phyloP scores from a whole-genome alignment of 2,797 vertebrate species.

The Falco peregrinus region DNA sequence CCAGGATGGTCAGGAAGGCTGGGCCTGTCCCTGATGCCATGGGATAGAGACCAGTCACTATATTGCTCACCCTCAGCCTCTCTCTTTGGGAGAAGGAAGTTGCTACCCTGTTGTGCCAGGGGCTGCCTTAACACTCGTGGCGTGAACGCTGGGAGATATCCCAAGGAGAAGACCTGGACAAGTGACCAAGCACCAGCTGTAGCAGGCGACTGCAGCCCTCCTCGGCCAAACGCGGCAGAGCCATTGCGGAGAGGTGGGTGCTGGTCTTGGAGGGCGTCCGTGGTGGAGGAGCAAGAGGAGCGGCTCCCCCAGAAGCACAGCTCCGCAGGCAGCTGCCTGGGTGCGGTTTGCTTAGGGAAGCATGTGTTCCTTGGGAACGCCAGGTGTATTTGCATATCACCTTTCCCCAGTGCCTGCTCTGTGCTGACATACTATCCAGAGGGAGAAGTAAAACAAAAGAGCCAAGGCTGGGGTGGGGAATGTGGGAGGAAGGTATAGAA shows the following conservation, averaged over 20 bases:
- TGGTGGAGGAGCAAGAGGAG: neutral
- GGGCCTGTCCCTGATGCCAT: neutral
- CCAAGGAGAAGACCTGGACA: rapidly evolving
- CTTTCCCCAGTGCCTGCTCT: neutral
- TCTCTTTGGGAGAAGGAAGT: neutral
- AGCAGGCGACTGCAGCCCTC: neutral
- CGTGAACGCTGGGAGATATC: rapidly evolving
- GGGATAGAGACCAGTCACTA: neutral
- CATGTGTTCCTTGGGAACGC: rapidly evolving
- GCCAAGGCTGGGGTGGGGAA: neutral
- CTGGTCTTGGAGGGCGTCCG: neutral
- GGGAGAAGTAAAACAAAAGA: neutral
- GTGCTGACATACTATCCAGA: neutral
- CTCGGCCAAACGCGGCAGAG: neutral
- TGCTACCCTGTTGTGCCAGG: rapidly evolving
- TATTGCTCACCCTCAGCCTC: neutral
- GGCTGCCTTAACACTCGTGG: neutral
- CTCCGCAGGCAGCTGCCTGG: neutral
- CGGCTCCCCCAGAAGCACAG: rapidly evolving
- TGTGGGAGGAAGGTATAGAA: neutral
- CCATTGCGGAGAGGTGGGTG: neutral
- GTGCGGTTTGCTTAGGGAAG: neutral
- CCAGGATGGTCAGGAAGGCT: neutral
- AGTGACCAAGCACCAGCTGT: neutral
- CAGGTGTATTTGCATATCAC: neutral